Percentiles rank a stretch among this genome's conserved stretches.
Evolutionary conservation across 2,888 invertebrate genomes (phyloP).

Genomic region (Creontiades dilutus): DNA sequence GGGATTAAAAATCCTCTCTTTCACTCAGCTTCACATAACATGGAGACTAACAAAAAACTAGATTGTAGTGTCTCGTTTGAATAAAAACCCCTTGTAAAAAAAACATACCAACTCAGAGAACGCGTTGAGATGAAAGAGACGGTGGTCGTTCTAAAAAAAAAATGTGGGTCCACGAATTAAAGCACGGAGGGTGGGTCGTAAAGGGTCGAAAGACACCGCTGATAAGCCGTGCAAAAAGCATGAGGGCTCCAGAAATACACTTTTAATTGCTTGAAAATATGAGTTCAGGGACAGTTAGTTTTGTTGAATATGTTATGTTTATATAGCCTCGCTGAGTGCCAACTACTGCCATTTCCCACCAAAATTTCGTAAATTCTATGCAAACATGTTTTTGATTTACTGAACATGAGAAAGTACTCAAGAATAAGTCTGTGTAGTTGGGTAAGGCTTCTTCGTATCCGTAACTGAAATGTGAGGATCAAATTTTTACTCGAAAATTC

Average conservation of each 20-base stretch:
- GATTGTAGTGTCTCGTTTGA: conserved; percentile 1
- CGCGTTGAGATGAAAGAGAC: conserved; percentile 22
- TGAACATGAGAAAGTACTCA: too few relatives aligned
- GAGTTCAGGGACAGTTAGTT: background rate
- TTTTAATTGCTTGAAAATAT: background rate
- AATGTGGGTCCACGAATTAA: conserved; percentile 51
- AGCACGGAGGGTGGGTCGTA: conserved; percentile 52
- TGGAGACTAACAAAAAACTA: background rate
- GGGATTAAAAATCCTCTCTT: background rate
- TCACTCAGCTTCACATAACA: background rate
- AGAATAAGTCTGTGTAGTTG: too few relatives aligned
- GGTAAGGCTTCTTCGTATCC: too few relatives aligned
- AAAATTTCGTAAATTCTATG: too few relatives aligned
- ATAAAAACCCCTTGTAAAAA: background rate
- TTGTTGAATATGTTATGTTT: too few relatives aligned
- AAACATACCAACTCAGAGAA: background rate
- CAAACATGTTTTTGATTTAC: too few relatives aligned
- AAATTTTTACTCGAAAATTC: too few relatives aligned
- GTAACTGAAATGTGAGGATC: too few relatives aligned
- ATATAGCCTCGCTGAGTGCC: too few relatives aligned
- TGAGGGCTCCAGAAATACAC: conserved; percentile 43
- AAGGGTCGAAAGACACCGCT: conserved; percentile 47
- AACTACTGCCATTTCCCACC: too few relatives aligned
- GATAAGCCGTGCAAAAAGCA: conserved; percentile 37
- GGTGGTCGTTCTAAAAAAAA: conserved; percentile 8